Conservation (phyloP, 1,140 invertebrate species). For the Caenorhabditis brenneri region DNA sequence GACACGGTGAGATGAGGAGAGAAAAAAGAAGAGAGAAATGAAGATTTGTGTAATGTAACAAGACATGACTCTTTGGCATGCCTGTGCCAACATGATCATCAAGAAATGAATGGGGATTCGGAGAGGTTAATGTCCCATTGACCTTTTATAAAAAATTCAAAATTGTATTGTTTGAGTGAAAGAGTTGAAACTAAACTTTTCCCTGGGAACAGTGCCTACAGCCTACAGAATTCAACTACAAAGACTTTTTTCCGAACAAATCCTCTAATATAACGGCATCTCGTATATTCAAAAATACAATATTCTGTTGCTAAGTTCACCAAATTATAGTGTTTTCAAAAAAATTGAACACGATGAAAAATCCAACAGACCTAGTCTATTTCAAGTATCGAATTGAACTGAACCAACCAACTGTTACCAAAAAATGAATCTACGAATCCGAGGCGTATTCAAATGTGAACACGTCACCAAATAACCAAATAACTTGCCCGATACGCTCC, state of each 20-base stretch:
- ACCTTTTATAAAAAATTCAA: conserved; percentile 2
- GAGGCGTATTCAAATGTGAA: background rate
- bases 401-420: background rate
- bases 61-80: conserved; percentile 38
- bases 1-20: background rate
- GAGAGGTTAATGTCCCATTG: background rate
- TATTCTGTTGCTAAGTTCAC: too few relatives aligned
- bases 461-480: conserved; percentile 19
- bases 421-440: background rate
- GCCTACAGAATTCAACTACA: too few relatives aligned
- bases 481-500: conserved; percentile 2
- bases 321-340: too few relatives aligned
- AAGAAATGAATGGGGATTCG: conserved; percentile 6
- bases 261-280: too few relatives aligned
- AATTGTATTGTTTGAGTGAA: too few relatives aligned
- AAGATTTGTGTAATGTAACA: conserved; percentile 36
- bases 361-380: too few relatives aligned
- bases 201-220: background rate
- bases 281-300: too few relatives aligned
- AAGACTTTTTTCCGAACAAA: too few relatives aligned
- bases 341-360: too few relatives aligned
- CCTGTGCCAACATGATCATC: conserved; percentile 33
- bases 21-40: background rate
- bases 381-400: too few relatives aligned
- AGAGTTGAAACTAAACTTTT: background rate